Evolutionary conservation across 2,113 vertebrate genomes (phyloP).

Genomic region (Sturnus vulgaris): DNA sequence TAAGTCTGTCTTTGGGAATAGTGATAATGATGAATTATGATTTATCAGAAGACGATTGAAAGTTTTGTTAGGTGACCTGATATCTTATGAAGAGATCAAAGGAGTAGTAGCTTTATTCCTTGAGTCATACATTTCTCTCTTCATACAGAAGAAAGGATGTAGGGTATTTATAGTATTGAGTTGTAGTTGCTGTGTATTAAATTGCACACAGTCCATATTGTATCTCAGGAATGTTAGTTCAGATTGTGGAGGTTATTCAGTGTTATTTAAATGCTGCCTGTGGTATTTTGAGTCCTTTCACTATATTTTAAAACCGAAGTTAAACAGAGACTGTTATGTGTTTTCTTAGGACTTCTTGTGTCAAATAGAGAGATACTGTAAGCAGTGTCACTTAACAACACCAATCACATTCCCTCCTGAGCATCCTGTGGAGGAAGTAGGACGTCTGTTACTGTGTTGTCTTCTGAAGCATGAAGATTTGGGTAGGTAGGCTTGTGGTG

Average conservation of each 20-base stretch:
- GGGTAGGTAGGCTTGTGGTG: conserved; percentile 72
- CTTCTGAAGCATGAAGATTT: conserved; percentile 97
- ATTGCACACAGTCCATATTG: accelerated
- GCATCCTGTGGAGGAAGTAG: conserved; percentile 97
- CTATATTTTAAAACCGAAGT: neutral
- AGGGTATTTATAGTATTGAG: neutral
- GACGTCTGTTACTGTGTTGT: conserved; percentile 93
- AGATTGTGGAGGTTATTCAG: neutral
- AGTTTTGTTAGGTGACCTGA: accelerated
- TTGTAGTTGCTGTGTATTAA: neutral
- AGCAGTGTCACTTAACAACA: conserved; percentile 94
- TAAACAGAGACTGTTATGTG: neutral
- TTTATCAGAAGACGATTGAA: neutral
- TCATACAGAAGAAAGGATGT: neutral
- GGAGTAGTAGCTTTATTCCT: neutral
- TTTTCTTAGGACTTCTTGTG: conserved; percentile 90
- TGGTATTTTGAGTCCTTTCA: neutral
- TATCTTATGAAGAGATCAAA: neutral
- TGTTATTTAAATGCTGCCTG: neutral
- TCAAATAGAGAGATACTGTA: conserved; percentile 95
- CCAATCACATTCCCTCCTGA: conserved; percentile 95
- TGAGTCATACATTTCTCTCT: neutral
- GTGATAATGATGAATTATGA: neutral
- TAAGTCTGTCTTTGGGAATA: neutral
- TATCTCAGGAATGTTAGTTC: neutral